A percentile compares a stretch with the other conserved stretches of the same genome.
Conservation (phyloP, 2,797 vertebrate genomes). For the Margarornis squamiger region DNA sequence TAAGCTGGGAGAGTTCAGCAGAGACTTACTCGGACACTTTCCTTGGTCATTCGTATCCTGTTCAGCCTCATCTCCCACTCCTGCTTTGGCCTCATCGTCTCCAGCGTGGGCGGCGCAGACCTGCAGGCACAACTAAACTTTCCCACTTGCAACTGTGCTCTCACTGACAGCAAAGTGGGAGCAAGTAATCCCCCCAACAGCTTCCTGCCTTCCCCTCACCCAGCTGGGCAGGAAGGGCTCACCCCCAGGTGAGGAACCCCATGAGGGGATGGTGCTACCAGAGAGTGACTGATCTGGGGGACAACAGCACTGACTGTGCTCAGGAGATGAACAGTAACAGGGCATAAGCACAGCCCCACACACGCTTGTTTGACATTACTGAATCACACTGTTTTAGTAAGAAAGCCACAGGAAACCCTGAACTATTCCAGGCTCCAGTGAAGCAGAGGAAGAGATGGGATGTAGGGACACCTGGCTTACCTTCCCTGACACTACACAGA, state of each 20-base stretch:
- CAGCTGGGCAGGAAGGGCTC: neutral
- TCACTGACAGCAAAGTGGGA: neutral
- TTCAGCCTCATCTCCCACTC: slow-evolving; percentile 81
- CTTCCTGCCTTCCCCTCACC: neutral
- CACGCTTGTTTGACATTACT: rapidly evolving
- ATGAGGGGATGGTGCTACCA: neutral
- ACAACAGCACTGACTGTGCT: rapidly evolving
- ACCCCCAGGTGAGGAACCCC: neutral
- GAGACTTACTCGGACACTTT: slow-evolving; percentile 75
- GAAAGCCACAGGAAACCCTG: neutral
- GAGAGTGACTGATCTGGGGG: neutral
- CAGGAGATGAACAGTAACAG: neutral
- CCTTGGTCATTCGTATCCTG: slow-evolving; percentile 79
- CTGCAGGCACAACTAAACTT: slow-evolving; percentile 54
- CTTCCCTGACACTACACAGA: neutral
- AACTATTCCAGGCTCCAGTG: rapidly evolving
- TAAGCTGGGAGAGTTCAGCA: neutral
- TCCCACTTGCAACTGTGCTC: neutral
- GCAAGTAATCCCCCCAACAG: rapidly evolving
- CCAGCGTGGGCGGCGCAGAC: slow-evolving; percentile 74
- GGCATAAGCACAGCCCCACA: neutral
- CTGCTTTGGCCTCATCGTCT: slow-evolving; percentile 78
- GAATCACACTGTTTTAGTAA: rapidly evolving
- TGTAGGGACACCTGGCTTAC: rapidly evolving
- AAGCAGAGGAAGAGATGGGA: neutral